Evolutionary conservation across 2,888 invertebrate species (phyloP).

Genomic region (Drosophila cyrtoloma): DNA sequence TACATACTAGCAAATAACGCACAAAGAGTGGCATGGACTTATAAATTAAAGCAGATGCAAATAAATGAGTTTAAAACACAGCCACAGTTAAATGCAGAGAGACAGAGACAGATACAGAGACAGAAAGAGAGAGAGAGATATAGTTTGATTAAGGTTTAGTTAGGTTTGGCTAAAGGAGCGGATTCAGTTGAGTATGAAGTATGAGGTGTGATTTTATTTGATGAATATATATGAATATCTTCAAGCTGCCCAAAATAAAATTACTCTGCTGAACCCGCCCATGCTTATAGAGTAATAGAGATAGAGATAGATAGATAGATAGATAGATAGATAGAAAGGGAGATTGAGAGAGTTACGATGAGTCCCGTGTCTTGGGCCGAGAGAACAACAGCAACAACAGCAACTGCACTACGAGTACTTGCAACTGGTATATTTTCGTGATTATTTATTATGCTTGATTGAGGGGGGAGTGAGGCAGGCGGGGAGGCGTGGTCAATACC

Average conservation of each 20-base stretch:
- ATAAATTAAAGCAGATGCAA: constrained; percentile 64
- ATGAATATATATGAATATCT: background rate
- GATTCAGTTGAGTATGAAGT: background rate
- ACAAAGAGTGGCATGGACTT: constrained; percentile 70
- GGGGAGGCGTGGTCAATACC: constrained; percentile 78
- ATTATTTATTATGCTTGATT: constrained; percentile 1
- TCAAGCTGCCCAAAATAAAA: background rate
- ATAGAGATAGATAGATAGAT: constrained; percentile 3
- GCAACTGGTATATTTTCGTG: constrained; percentile 19
- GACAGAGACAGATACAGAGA: constrained; percentile 5
- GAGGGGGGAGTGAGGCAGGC: constrained; percentile 7
- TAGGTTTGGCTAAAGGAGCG: background rate
- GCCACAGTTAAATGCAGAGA: constrained; percentile 29
- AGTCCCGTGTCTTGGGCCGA: constrained; percentile 11
- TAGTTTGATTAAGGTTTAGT: background rate
- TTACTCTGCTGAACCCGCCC: background rate
- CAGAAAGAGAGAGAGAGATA: background rate
- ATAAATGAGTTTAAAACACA: constrained; percentile 48
- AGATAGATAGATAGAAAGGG: constrained; percentile 11
- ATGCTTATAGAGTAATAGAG: constrained; percentile 3
- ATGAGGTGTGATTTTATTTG: background rate
- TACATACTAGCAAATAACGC: constrained; percentile 77
- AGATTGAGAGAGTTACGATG: constrained; percentile 50
- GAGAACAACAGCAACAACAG: constrained; percentile 56
- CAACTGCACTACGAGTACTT: constrained; percentile 60